Base-by-base conservation (phyloP, 1,140 invertebrate genomes). In the Eurosta solidaginis region DNA sequence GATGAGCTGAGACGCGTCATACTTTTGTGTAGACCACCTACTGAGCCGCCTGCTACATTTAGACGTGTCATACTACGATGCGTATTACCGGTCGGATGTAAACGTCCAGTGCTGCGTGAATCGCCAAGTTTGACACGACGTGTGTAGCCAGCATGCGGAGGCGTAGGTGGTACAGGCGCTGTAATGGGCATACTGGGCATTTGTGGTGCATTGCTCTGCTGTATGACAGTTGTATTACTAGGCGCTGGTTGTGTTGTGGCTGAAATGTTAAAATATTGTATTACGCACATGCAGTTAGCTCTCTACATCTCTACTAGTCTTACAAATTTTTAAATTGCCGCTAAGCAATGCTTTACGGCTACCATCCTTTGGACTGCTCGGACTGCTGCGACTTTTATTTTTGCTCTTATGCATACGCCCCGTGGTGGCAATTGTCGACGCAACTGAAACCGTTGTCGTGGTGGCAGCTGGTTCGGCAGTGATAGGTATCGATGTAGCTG, bases 1-100 rank as follows among this genome's bases (percentile, higher is more conserved):
- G 92, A 93, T 9, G 93, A 93, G 79, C 92, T 93, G 49, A 94
- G 86, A 47, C 93, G 89, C n/a, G 93, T 94, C 93, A 94, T 94
- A 83, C 93, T 94, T 84, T 94, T 94, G 84, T 94, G 93, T 1
- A 94, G 88, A n/a, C 93, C 93, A 10, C 92, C 92, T 20, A 93
- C 92, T 5, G 93, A 94, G 22, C 93, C 93, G 45, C 91, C 91
- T 74, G 91, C 91, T 80, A 93, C 91, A 88, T 94, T 94, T 7
- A 94, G 88, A 20, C 92, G 88, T 0, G 93, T 94, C 91, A 94
- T 94, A 84, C 92, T 93, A 42, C 93, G 87, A 82, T 93, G 92
- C 29, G 91, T 92, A 81, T 91, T 92, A 1, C 78, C 75, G 49
- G 91, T 90, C 5, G 92, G 92, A 83, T 93, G 92, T 74, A 93